These are phyloP conservation scores for Poecilus cupreus DNA, from an alignment of 2,888 invertebrate species.

Conservation along the genomic window DNA sequence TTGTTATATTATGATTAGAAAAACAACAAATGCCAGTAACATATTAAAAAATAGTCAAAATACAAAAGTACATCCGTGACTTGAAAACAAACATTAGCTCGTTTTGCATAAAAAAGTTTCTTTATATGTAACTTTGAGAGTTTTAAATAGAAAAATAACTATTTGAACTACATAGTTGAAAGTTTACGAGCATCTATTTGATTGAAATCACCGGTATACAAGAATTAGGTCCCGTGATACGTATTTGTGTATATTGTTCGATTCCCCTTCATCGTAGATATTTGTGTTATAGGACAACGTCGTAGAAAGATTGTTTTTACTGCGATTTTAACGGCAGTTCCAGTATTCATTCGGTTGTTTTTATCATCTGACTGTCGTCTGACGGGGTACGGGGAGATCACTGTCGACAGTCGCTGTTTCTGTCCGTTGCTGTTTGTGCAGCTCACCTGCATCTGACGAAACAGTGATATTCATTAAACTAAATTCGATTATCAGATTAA, in stretches of 20 bases:
- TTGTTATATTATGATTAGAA: too few relatives aligned
- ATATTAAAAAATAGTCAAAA: too few relatives aligned
- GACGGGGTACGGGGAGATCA: background rate
- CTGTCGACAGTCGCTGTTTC: too few relatives aligned
- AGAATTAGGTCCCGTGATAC: background rate
- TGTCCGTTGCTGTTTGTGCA: background rate
- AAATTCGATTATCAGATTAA: conserved; percentile 4
- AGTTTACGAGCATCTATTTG: background rate
- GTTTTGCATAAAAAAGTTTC: too few relatives aligned
- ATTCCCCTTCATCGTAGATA: conserved; percentile 5
- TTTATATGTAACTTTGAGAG: too few relatives aligned
- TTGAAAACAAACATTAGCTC: too few relatives aligned
- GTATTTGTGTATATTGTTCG: background rate
- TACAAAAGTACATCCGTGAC: too few relatives aligned
- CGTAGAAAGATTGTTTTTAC: conserved; percentile 28
- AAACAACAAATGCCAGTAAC: too few relatives aligned
- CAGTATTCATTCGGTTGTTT: conserved; percentile 32
- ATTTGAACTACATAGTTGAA: background rate
- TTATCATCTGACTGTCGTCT: conserved; percentile 19
- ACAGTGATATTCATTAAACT: background rate
- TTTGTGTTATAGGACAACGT: conserved; percentile 25
- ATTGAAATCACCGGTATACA: background rate
- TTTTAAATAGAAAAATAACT: background rate
- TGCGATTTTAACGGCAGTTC: conserved; percentile 25
- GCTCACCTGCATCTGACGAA: conserved; percentile 1